Conservation (phyloP, 2,113 vertebrate genomes). For the Neolamprologus longior region DNA sequence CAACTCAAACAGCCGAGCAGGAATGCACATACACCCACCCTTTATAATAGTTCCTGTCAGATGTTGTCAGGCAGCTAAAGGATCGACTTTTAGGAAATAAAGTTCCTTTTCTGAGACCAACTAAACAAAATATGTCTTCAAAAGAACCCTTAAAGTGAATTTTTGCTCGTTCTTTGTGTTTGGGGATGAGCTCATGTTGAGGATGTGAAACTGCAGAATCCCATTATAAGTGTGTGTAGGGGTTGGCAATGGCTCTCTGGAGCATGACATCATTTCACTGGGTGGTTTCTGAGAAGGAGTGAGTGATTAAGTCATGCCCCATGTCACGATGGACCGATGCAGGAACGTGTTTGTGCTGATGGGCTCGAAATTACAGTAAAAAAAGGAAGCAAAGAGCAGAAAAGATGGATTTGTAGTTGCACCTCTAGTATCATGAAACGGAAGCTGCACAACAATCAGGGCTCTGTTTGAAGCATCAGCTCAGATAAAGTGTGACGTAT, state of each 20-base stretch:
- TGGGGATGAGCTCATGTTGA: background rate
- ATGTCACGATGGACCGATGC: background rate
- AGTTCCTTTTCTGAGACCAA: background rate
- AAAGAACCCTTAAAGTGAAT: background rate
- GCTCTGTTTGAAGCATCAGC: background rate
- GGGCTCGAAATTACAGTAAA: rapidly evolving
- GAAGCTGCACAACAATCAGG: background rate
- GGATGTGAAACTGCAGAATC: background rate
- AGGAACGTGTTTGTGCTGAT: background rate
- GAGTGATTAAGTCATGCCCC: background rate
- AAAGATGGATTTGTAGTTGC: background rate
- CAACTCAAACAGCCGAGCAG: background rate
- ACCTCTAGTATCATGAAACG: background rate
- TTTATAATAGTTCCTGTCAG: background rate
- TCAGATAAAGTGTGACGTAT: background rate
- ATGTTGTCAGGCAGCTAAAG: background rate
- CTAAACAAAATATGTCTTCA: background rate
- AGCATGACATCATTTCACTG: slow-evolving; percentile 20
- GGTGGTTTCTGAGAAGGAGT: background rate
- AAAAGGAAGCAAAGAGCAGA: background rate
- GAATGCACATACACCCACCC: background rate
- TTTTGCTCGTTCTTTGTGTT: background rate
- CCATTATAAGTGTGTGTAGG: background rate
- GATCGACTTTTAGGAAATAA: background rate
- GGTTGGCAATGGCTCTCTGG: background rate